Evolutionary conservation across 2,113 vertebrate species (phyloP), one percentile per base, ranked within the genome.

Genomic region (Synchiropus splendidus): DNA sequence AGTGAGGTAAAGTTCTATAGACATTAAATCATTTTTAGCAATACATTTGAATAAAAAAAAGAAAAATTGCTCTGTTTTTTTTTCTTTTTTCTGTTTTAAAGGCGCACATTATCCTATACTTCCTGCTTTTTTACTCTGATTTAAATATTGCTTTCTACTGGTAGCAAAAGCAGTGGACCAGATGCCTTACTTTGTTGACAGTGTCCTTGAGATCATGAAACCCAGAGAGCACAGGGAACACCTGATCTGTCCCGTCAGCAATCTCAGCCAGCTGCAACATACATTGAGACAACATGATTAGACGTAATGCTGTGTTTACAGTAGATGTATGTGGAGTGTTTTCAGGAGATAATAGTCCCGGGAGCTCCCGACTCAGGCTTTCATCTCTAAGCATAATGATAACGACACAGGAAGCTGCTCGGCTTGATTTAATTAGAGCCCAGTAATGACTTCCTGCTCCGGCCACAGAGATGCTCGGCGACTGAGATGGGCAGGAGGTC

Each of bases 151-250:
- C n/a, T n/a, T n/a, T n/a, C n/a, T n/a, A n/a, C n/a, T n/a, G n/a
- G n/a, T n/a, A n/a, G n/a, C n/a, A n/a, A n/a, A n/a, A n/a, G n/a
- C n/a, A n/a, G n/a, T n/a, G n/a, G n/a, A n/a, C n/a, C n/a, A n/a
- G 18, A 15, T 32, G 42, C 80, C 90, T 97, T 78, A 97, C 93
- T 51, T 86, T 89, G 85, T 89, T 88, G 61, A 98, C 91, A 52
- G 92, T 86, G 57, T 89, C 89, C 75, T 89, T 92, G 55, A 98
- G 90, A 13, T 90, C 89, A 3, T 93, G 88, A 67, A 98, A 95
- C 72, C 94, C 94, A 31, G 89, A 92, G 69, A 85, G 78, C 39
- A 98, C 93, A 14, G 92, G 92, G 67, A 97, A 98, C 39, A 98
- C 94, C 56, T 97, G 89, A 9, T 92, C 89, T 42, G 78, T 87